Evolutionary conservation across 1,140 invertebrate species (phyloP).

Genomic region (Monomorium pharaonis): DNA sequence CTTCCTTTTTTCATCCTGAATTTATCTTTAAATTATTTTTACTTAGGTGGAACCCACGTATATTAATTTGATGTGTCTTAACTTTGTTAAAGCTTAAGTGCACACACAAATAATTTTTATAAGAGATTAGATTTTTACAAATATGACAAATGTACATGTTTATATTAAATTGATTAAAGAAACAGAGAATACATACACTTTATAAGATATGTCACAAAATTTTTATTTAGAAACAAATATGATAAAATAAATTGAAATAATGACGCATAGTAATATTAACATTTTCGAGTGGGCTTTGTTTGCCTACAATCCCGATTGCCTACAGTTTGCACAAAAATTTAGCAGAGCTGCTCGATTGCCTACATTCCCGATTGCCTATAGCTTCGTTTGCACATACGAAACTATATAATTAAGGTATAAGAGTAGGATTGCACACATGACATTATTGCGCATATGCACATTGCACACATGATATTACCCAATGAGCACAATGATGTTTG

Average conservation of each 20-base stretch:
- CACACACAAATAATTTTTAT: background rate
- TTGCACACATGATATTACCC: no score
- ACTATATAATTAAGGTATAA: no score
- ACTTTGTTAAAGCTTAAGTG: background rate
- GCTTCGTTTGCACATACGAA: no score
- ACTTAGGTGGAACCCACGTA: background rate
- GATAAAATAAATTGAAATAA: background rate
- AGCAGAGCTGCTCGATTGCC: no score
- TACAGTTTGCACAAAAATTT: no score
- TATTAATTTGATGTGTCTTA: background rate
- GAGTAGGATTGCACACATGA: no score
- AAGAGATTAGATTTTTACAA: background rate
- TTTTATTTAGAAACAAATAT: background rate
- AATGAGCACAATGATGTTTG: no score
- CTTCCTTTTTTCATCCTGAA: background rate
- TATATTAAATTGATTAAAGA: background rate
- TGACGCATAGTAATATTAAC: background rate
- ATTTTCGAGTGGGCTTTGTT: no score
- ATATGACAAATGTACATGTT: background rate
- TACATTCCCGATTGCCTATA: no score
- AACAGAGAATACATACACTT: background rate
- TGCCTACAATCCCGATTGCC: no score
- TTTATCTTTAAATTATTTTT: constrained; percentile 4
- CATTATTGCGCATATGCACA: no score
- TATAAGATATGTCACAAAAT: background rate